phyloP scores from a whole-genome alignment of 2,888 invertebrate genomes.

The Plemyria rubiginata region DNA sequence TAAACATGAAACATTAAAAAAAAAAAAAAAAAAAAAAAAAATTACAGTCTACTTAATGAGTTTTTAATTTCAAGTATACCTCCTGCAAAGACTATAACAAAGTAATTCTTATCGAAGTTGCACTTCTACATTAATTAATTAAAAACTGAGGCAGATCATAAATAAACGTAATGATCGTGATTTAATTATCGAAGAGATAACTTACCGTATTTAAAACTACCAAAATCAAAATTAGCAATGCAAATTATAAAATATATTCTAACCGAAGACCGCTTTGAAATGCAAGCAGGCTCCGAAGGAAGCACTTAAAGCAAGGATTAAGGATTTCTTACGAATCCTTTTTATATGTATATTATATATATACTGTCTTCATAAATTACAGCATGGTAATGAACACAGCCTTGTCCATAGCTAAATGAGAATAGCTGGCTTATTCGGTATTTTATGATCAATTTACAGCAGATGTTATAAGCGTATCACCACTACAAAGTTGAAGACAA shows the following conservation, averaged over 20 bases:
- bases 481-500: no score
- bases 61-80: not conserved
- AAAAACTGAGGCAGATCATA: constrained; percentile 9
- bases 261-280: constrained; percentile 26
- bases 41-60: not conserved
- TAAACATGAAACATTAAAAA: no score
- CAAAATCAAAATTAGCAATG: constrained; percentile 30
- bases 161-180: constrained; percentile 22
- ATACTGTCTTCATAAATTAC: constrained; percentile 74
- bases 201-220: constrained; percentile 19
- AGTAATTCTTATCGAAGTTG: constrained; percentile 9
- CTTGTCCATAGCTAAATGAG: constrained; percentile 46
- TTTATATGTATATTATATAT: no score
- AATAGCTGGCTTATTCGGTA: constrained; percentile 6
- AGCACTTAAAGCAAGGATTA: constrained; percentile 53
- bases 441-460: no score
- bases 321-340: constrained; percentile 54
- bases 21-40: no score
- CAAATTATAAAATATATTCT: constrained; percentile 34
- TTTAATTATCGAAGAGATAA: constrained; percentile 37
- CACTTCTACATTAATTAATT: constrained; percentile 20
- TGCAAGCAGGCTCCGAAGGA: constrained; percentile 46
- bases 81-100: not conserved
- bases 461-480: no score
- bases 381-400: constrained; percentile 58